Evolutionary conservation across 2,797 vertebrate genomes (phyloP).

Genomic region (Bradypus variegatus): DNA sequence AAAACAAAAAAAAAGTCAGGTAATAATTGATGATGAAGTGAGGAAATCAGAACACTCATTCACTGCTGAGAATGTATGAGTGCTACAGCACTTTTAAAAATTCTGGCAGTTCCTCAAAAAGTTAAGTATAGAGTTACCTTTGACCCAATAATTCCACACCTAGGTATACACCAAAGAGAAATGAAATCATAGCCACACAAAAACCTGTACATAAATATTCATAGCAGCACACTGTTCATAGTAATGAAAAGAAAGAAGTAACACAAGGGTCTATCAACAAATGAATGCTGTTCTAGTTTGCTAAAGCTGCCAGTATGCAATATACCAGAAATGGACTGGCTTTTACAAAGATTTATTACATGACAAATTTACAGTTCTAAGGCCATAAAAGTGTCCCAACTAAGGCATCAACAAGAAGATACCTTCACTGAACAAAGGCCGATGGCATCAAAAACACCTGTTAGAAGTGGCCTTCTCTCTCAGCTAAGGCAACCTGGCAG

Average conservation of each 20-base stretch:
- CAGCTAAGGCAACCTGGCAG: too few relatives aligned
- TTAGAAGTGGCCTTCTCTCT: too few relatives aligned
- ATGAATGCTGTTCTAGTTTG: too few relatives aligned
- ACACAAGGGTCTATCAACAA: not conserved
- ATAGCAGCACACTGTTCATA: not conserved
- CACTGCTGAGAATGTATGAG: not conserved
- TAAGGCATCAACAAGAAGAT: not conserved
- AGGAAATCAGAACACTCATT: not conserved
- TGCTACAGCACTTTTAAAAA: not conserved
- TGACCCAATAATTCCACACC: not conserved
- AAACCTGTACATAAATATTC: not conserved
- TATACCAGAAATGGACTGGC: too few relatives aligned
- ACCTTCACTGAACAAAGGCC: not conserved
- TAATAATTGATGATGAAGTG: not conserved
- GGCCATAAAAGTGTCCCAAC: too few relatives aligned
- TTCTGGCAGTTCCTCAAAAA: not conserved
- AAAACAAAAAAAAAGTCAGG: not conserved
- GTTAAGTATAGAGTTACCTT: not conserved
- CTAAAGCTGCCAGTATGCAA: too few relatives aligned
- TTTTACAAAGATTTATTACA: too few relatives aligned
- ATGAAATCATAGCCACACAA: not conserved
- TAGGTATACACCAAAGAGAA: not conserved
- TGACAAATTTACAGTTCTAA: too few relatives aligned
- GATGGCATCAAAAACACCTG: too few relatives aligned
- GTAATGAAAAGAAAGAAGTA: not conserved